Base-by-base conservation (phyloP, 1,140 invertebrate species). In the Trichogramma pretiosum region DNA sequence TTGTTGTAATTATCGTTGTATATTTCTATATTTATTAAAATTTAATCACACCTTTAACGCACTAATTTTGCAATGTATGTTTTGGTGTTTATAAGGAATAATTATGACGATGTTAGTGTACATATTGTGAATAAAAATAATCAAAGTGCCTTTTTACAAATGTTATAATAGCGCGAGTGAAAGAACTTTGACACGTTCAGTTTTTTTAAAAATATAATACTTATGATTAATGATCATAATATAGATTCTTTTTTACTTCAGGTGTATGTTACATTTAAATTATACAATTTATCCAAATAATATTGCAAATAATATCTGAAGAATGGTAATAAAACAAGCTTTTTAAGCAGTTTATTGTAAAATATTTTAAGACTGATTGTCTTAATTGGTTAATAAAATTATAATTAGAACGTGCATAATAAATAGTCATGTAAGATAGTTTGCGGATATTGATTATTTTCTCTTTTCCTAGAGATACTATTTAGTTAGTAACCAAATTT, bases 121-220 rank as follows among this genome's bases (percentile, higher is more conserved):
- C 33, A 50, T 50, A 50, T 45, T 45, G 41, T 45, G 42, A 50
- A 45, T 45, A 45, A 40, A 23, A 50, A 48, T 45, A 50, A 45
- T 45, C 44, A 47, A 50, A 50, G 48, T 50, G 48, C 48, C 48
- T 50, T 50, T 50, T 50, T 50, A 36, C 41, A 50, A 50, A 9
- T 45, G 21, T 37, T 14, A 48, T 37, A 11, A 21, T 18, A 34
- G 18, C 26, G 45, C 22, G 39, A 28, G 21, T 48, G 39, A 13
- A 17, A 26, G n/a, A 23, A 30, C 26, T 21, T 48, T 41, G 17
- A 30, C 30, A 19, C 26, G 37, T 32, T 48, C 43, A 14, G 32
- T 43, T 43, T 35, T 42, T 30, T 19, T n/a, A n/a, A n/a, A n/a
- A n/a, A n/a, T n/a, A n/a, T n/a, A n/a, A n/a, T n/a, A n/a, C n/a